Evolutionary conservation across 1,140 invertebrate species (phyloP), one percentile per base, ranked within the genome.

Genomic region (Brachionus sp.): DNA sequence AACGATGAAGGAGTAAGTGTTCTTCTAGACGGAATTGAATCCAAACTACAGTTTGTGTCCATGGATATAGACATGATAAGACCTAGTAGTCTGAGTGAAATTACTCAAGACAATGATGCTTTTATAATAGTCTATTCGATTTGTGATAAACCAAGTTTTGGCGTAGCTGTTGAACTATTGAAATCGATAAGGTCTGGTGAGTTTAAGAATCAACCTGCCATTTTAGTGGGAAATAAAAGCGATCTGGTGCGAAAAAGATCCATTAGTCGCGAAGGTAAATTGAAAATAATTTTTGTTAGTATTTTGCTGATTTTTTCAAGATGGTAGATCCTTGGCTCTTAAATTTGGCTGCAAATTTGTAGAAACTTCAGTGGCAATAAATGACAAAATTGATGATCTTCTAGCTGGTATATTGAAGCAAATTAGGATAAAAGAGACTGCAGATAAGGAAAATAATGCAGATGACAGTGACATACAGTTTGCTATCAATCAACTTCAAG

Each of bases 371-470:
- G 83, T 70, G 12, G 83, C 83, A 12, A 64, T 84, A 46, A 77
- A 84, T 77, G 73, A 77, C 46, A 77, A 53, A 37, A 44, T 84
- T 23, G 83, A 84, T 53, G 83, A 84, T 77, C 44, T 84, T 35
- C 37, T 84, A 5, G 83, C 83, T 29, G 83, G 83, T n/a, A 68
- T 57, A 25, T 13, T 84, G 4, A 77, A 77, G 33, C 83, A 84
- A 66, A 77, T 84, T 44, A 16, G 73, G n/a, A 13, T 84, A 50
- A 75, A 83, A 46, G 70, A 75, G 44, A 12, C 23, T n/a, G 16
- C 25, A 25, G 70, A 75, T 13, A 75, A 75, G 44, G 70, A 75
- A n/a, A 75, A 75, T 29, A 75, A 37, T 7, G 10, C 4, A 0
- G 44, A 75, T 25, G 42, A 75, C 23, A 29, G 23, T 25, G 19